Evolutionary conservation across 2,888 invertebrate genomes (phyloP).

Genomic region (Alloplasta piceator): DNA sequence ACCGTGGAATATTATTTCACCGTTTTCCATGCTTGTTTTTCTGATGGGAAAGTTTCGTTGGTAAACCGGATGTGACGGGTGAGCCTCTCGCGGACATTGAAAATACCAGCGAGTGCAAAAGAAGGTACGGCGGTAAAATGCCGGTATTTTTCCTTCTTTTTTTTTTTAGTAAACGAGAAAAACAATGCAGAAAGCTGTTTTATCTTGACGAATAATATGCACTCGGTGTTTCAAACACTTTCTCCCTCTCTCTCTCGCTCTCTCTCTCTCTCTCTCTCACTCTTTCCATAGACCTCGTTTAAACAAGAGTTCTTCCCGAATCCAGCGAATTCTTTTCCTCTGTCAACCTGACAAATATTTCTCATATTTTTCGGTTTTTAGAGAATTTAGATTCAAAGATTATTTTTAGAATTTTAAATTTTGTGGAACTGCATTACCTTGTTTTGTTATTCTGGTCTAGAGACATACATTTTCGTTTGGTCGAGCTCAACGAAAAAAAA

Average conservation of each 20-base stretch:
- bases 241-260: no score
- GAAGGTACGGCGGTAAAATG: background rate
- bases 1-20: no score
- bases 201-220: background rate
- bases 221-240: background rate
- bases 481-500: no score
- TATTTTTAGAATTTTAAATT: background rate
- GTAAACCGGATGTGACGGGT: conserved; percentile 46
- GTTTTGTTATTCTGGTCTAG: no score
- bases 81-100: conserved; percentile 15
- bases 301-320: background rate
- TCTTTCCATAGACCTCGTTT: background rate
- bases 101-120: conserved; percentile 22
- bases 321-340: background rate
- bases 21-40: no score
- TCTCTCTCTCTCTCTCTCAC: no score
- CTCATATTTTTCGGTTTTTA: background rate
- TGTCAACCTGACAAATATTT: background rate
- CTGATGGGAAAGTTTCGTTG: conserved; percentile 44
- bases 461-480: no score
- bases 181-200: background rate
- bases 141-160: background rate
- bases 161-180: background rate
- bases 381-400: background rate
- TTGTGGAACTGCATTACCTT: no score